Evolutionary conservation across 2,113 vertebrate species (phyloP), one percentile per base, ranked within the genome.

Genomic region (Stigmatopora argus): DNA sequence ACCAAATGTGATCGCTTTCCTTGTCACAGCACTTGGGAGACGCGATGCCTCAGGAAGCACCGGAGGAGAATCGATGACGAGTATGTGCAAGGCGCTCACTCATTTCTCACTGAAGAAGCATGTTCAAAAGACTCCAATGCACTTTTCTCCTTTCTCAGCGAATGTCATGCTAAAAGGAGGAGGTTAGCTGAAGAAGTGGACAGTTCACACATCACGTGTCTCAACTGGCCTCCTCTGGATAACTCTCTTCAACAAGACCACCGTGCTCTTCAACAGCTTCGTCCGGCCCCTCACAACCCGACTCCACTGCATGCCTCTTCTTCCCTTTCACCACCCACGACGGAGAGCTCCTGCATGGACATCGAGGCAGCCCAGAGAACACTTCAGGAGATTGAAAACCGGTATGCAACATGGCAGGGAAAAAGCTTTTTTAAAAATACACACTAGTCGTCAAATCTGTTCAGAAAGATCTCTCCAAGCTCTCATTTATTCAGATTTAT

Each of bases 351-450:
- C 73, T 80, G 87, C 75, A 92, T 91, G 88, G 90, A 92, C 72
- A 71, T 91, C n/a, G 91, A 90, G 59, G 81, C 90, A 0, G 90
- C 90, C 52, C 91, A 92, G 68, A 89, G 85, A 71, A 90, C 71
- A 67, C 87, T 92, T 52, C 88, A 84, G 79, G 90, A 92, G 76
- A 92, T 92, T 0, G 90, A 92, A 74, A 87, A 91, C 66, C 85
- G 91, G 91, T 92, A 52, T 74, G 61, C 19, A 45, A 52, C 31
- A 6, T 18, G 13, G 62, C 44, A 7, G 14, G 6, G 26, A 48
- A 34, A 31, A 4, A 1, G 12, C 52, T 1, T 4, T 18, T 23
- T 63, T 6, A 17, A 45, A 45, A 15, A 46, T 12, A n/a, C 21
- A 23, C 44, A 41, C 0, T 48, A 53, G 11, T 53, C 10, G 21